Evolutionary conservation across 2,113 vertebrate species (phyloP).

Genomic region (Corvus hawaiiensis): DNA sequence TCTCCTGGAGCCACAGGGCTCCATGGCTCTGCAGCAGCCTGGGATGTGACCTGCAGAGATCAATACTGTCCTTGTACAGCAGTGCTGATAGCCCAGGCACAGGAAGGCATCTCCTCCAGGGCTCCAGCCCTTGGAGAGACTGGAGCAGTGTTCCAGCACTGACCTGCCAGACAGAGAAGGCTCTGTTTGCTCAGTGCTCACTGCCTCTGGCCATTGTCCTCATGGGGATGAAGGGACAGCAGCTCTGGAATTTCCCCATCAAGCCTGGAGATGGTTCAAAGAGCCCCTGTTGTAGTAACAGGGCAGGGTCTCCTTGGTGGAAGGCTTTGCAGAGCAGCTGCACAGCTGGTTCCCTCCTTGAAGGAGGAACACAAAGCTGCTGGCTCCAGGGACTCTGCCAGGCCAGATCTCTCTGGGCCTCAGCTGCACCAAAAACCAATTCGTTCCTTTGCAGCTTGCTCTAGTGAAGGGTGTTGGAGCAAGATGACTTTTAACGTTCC

Average conservation of each 20-base stretch:
- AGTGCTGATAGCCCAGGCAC: not conserved
- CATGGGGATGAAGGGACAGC: not conserved
- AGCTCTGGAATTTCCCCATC: slow-evolving; percentile 7
- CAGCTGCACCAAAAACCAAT: not conserved
- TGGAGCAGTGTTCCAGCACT: slow-evolving; percentile 2
- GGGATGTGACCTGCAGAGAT: not conserved
- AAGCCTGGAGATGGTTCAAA: not conserved
- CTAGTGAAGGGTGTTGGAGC: not conserved
- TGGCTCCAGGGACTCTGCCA: not conserved
- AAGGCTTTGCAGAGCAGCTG: not conserved
- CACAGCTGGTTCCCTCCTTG: not conserved
- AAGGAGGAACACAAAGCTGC: not conserved
- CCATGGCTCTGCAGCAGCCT: not conserved
- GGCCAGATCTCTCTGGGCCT: not conserved
- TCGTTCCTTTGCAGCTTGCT: not conserved
- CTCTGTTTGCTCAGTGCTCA: not conserved
- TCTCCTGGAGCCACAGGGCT: not conserved
- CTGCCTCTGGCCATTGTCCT: slow-evolving; percentile 16
- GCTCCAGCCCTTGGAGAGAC: not conserved
- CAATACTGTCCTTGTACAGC: not conserved
- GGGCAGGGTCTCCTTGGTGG: not conserved
- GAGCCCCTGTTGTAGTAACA: not conserved
- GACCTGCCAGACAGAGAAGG: not conserved
- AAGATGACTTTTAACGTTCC: not conserved
- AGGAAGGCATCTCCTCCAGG: not conserved